Conservation (phyloP, 2,797 vertebrate genomes). For the Danionella dracula region DNA sequence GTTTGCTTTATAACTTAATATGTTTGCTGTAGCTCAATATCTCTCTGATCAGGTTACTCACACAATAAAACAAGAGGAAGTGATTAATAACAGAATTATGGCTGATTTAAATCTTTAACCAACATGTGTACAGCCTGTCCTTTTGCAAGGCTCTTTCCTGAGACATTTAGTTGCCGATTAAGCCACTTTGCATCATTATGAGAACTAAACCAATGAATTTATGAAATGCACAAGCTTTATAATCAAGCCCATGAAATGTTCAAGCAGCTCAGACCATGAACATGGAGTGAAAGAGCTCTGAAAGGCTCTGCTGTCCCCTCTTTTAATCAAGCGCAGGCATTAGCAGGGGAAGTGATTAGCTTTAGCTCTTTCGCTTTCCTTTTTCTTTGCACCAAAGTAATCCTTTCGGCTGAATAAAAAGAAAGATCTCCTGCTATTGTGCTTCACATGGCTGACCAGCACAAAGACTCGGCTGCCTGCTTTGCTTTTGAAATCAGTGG, state of each 20-base stretch:
- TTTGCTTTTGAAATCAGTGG: conserved; percentile 32
- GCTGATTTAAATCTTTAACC: too few species aligned
- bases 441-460: conserved; percentile 25
- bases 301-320: conserved; percentile 21
- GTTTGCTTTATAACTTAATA: too few species aligned
- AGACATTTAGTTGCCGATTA: too few species aligned
- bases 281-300: conserved; percentile 1
- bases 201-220: background rate
- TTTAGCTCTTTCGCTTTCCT: conserved; percentile 37
- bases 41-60: too few species aligned
- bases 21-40: too few species aligned
- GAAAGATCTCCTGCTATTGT: conserved; percentile 40
- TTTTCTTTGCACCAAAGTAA: conserved; percentile 39
- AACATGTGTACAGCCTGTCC: too few species aligned
- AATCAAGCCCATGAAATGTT: background rate
- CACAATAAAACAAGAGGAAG: too few species aligned
- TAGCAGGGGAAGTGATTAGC: conserved; percentile 53
- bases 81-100: too few species aligned
- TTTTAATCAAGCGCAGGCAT: conserved; percentile 45
- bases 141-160: too few species aligned
- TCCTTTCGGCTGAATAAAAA: conserved; percentile 45
- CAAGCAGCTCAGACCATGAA: background rate
- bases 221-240: background rate
- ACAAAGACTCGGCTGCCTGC: conserved; percentile 36
- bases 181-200: background rate